Evolutionary conservation across 1,140 invertebrate species (phyloP).

Genomic region (Zophobas atratus): DNA sequence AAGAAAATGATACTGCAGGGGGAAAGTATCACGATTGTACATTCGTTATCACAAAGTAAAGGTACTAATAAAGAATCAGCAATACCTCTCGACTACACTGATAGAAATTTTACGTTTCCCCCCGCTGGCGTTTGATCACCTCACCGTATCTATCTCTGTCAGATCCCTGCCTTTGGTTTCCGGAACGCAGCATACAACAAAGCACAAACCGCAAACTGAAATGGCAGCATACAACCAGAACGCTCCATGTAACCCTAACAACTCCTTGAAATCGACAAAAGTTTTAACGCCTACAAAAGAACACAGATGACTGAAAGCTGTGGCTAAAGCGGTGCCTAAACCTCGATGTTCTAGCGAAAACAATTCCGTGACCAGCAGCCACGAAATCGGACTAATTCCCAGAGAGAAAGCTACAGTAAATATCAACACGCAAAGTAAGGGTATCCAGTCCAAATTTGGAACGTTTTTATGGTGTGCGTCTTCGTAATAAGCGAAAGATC

Average conservation of each 20-base stretch:
- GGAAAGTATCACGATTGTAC: conserved; percentile 38
- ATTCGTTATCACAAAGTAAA: conserved; percentile 32
- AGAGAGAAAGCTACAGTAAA: conserved; percentile 89
- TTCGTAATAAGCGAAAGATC: conserved; percentile 85
- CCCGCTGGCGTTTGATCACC: conserved; percentile 61
- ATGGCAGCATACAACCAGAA: conserved; percentile 93
- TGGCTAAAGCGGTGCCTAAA: conserved; percentile 86
- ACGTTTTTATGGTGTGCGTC: conserved; percentile 71
- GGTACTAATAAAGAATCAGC: conserved; percentile 49
- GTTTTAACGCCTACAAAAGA: conserved; percentile 92
- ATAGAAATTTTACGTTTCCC: conserved; percentile 58
- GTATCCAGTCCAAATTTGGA: conserved; percentile 80
- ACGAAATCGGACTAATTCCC: conserved; percentile 92
- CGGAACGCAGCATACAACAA: conserved; percentile 89
- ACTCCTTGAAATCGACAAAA: conserved; percentile 85
- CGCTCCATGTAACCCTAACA: conserved; percentile 83
- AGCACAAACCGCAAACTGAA: conserved; percentile 85
- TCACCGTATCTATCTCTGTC: conserved; percentile 85
- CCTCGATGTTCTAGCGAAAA: conserved; percentile 90
- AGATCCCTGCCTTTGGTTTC: conserved; percentile 92
- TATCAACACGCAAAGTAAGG: conserved; percentile 84
- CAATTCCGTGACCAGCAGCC: conserved; percentile 89
- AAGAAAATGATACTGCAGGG: conserved; percentile 21
- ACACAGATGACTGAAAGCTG: conserved; percentile 89
- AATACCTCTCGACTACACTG: conserved; percentile 62